A percentile compares a stretch with the other conserved stretches of the same genome.
These are phyloP conservation scores for Tigriopus californicus DNA, from an alignment of 2,888 invertebrate species.

Conservation along the genomic window DNA sequence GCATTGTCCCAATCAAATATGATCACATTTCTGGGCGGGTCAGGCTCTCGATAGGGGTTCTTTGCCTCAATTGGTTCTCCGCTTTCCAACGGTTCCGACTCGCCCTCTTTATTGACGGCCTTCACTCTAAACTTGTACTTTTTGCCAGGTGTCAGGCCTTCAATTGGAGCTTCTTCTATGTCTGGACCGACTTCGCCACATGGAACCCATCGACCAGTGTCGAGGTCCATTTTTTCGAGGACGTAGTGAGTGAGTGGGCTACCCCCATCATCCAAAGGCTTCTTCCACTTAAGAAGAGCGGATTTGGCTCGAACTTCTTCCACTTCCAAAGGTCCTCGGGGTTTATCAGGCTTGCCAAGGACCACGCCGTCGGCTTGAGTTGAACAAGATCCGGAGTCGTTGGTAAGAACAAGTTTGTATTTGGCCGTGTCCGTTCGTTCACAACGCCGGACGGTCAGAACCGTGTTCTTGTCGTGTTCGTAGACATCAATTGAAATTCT, in stretches of 20 bases:
- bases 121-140: slow-evolving; percentile 95
- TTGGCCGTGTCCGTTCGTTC: slow-evolving; percentile 65
- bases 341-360: slow-evolving; percentile 68
- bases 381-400: slow-evolving; percentile 85
- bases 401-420: slow-evolving; percentile 68
- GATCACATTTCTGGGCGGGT: slow-evolving; percentile 29
- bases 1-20: slow-evolving; percentile 82
- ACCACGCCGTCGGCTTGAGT: slow-evolving; percentile 83
- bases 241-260: slow-evolving; percentile 73
- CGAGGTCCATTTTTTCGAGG: slow-evolving; percentile 87
- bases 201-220: slow-evolving; percentile 87
- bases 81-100: slow-evolving; percentile 83
- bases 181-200: slow-evolving; percentile 73
- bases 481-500: slow-evolving; percentile 55
- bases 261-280: slow-evolving; percentile 70
- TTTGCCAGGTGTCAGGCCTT: slow-evolving; percentile 78
- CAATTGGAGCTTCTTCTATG: slow-evolving; percentile 60
- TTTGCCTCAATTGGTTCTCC: slow-evolving; percentile 71
- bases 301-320: slow-evolving; percentile 76
- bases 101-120: slow-evolving; percentile 92
- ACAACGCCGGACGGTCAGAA: slow-evolving; percentile 58
- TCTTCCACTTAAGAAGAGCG: slow-evolving; percentile 76
- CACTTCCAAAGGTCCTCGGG: slow-evolving; percentile 64
- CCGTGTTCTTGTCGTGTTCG: slow-evolving; percentile 67
- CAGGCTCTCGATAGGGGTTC: slow-evolving; percentile 58